Base-by-base conservation (phyloP, 2,888 invertebrate species). In the Drosophila setosimentum region DNA sequence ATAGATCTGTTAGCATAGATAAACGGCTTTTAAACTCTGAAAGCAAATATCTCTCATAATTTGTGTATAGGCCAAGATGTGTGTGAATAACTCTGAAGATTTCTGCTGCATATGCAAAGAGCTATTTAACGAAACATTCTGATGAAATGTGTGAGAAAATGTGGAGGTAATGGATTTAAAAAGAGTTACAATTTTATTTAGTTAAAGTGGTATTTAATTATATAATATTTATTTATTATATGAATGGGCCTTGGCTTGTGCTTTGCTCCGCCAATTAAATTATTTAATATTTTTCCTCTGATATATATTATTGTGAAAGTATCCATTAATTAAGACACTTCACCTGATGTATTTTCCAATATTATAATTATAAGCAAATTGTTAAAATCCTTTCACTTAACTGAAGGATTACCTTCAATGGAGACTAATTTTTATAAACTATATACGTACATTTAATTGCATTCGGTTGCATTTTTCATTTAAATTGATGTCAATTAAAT, bases 31-130 rank as follows among this genome's bases (percentile, higher is more conserved):
- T 80, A 72, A 72, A 51, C 42, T 59, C 77, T 78, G 29, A 80
- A 78, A 73, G 77, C 80, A 80, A 80, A 72, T 80, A 80, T 68
- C 78, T 76, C 68, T 78, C 81, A 78, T 78, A 80, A 76, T 72
- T 78, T 78, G 78, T 80, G 77, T 78, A 30, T 55, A 59, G 76
- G 71, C 67, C 29, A 27, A 21, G 70, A 66, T 27, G 57, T 63
- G 45, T 42, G 24, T n/a, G 48, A 50, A 55, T 24, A 69, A 48
- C 57, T 42, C 64, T 53, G 40, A 50, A 51, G 50, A 37, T 37
- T 55, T 55, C 48, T 29, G 18, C 40, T 55, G 18, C 29, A 54
- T n/a, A 53, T 21, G 59, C 69, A 27, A 75, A 64, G 45, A 18
- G 29, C 50, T 32, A 24, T 50, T 51, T 55, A 27, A 40, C 50